Evolutionary conservation across 2,797 vertebrate genomes (phyloP).

Genomic region (Callimico goeldii): DNA sequence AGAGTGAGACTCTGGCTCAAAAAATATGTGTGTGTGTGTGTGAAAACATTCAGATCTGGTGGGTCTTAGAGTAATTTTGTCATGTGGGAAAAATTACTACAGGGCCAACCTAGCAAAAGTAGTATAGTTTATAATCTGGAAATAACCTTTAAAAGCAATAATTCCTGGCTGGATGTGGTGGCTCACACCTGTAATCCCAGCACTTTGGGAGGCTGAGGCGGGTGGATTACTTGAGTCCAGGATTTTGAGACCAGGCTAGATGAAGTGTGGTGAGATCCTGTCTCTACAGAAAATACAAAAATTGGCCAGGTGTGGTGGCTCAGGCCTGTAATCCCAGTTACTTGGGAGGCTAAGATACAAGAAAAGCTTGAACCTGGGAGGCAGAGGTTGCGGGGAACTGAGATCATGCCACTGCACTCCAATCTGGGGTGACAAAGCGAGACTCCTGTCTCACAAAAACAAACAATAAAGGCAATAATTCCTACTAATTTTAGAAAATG

Average conservation of each 20-base stretch:
- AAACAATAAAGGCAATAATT: not conserved
- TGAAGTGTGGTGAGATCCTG: not conserved
- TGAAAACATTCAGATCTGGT: not conserved
- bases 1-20: not conserved
- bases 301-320: not conserved
- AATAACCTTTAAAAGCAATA: not conserved
- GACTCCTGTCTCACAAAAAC: not conserved
- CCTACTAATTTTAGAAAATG: not conserved
- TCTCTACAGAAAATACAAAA: not conserved
- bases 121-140: slow-evolving; percentile 10
- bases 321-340: not conserved
- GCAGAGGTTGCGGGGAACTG: not conserved
- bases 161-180: not conserved
- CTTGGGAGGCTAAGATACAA: not conserved
- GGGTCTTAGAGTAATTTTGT: not conserved
- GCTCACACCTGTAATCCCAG: not conserved
- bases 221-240: not conserved
- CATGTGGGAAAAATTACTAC: not conserved
- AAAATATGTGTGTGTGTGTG: no score
- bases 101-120: not conserved
- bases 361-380: not conserved
- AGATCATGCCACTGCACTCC: not conserved
- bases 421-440: not conserved
- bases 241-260: not conserved
- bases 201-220: not conserved